Evolutionary conservation across 1,140 invertebrate genomes (phyloP).

Genomic region (Stenopsyche tienmushanensis): DNA sequence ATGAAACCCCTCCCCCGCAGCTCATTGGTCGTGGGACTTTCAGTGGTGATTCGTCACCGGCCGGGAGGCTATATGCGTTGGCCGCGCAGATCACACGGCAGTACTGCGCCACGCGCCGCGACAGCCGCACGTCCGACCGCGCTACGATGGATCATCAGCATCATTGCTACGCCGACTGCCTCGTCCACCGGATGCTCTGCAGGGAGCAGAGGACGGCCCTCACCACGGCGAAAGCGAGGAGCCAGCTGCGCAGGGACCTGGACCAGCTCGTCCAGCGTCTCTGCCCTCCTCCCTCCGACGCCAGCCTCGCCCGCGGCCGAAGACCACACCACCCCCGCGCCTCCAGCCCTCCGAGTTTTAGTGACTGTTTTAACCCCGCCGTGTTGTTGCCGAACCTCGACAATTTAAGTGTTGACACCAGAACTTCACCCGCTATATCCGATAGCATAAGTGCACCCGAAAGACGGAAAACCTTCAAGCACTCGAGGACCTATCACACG

Average conservation of each 20-base stretch:
- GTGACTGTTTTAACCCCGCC: neutral
- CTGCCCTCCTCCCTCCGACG: neutral
- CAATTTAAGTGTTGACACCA: neutral
- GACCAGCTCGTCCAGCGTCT: neutral
- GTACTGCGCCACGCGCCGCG: slow-evolving; percentile 9
- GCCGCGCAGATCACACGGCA: slow-evolving; percentile 1
- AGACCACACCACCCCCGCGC: neutral
- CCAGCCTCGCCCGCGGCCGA: neutral
- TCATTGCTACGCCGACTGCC: slow-evolving; percentile 11
- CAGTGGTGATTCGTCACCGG: slow-evolving; percentile 20
- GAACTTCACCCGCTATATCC: neutral
- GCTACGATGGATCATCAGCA: neutral
- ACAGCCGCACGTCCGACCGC: neutral
- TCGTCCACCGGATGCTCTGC: slow-evolving; percentile 25
- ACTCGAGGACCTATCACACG: too few relatives aligned
- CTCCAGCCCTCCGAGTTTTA: too few relatives aligned
- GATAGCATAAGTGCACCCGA: neutral
- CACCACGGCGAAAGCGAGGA: slow-evolving; percentile 15
- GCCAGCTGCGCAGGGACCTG: neutral
- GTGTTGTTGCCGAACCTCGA: slow-evolving; percentile 8
- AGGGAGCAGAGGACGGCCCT: slow-evolving; percentile 36
- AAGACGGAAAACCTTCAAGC: too few relatives aligned
- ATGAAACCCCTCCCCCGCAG: neutral
- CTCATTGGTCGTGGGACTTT: neutral
- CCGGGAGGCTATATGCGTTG: neutral